phyloP scores from a whole-genome alignment of 2,888 invertebrate genomes.

The Agriotes lineatus region DNA sequence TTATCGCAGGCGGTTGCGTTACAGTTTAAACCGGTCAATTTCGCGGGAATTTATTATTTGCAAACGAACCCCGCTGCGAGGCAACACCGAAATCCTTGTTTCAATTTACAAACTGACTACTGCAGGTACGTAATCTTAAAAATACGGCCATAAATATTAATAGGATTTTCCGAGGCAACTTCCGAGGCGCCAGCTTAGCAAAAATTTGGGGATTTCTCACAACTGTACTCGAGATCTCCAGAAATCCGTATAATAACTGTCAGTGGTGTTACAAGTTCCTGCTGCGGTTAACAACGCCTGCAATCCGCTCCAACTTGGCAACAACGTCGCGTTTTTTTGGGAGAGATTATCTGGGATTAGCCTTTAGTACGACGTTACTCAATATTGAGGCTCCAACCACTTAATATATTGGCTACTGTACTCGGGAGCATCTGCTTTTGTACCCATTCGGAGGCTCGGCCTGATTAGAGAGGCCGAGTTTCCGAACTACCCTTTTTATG shows the following conservation, averaged over 20 bases:
- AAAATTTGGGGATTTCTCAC: conserved; percentile 27
- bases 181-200: neutral
- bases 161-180: neutral
- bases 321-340: conserved; percentile 48
- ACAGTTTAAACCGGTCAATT: neutral
- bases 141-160: neutral
- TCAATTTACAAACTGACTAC: neutral
- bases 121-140: neutral
- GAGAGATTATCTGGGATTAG: conserved; percentile 55
- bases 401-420: conserved; percentile 43
- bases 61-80: neutral
- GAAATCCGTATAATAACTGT: conserved; percentile 52
- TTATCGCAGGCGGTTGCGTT: neutral
- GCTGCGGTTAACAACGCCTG: conserved; percentile 50
- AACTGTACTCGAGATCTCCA: conserved; percentile 38
- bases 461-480: conserved; percentile 32
- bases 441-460: conserved; percentile 26
- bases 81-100: neutral
- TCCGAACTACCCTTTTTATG: conserved; percentile 21
- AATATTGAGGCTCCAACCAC: conserved; percentile 50
- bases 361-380: conserved; percentile 55
- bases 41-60: neutral
- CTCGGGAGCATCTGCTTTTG: conserved; percentile 41
- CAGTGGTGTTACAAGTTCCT: conserved; percentile 49
- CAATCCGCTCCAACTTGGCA: conserved; percentile 52